Evolutionary conservation across 1,140 invertebrate species (phyloP), one percentile per base, ranked within the genome.

Genomic region (Panagrolaimus sp.): DNA sequence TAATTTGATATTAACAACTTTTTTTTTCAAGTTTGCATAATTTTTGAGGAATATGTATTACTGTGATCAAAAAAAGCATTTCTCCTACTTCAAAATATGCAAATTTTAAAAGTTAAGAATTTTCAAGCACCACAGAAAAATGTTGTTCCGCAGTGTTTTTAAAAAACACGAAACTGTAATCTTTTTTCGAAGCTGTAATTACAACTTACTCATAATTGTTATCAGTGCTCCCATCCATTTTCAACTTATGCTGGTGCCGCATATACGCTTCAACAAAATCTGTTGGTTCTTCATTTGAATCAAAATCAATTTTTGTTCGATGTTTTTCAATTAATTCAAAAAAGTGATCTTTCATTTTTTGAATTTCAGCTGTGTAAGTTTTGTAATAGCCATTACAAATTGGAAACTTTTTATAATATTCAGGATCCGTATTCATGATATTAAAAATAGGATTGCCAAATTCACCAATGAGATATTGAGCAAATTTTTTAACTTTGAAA

Each of bases 401-500:
- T 20, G 51, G 51, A 11, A 57, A 57, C 8, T 57, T 25, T 16
- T 27, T 20, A 3, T 25, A 57, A 57, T n/a, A 57, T 3, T 57
- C 9, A 16, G 20, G 27, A 57, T 57, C 9, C 5, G 51, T 14
- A 4, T 16, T 27, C 51, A 57, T 57, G 5, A 27, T 57, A 25
- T 27, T 13, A 11, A 25, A 27, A 20, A 57, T 25, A 2, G 51
- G 13, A 11, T 20, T 25, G 4, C 14, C 51, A n/a, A 20, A 11
- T 20, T 25, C 20, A 5, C 1, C 8, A 20, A 57, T 57, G 3
- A 27, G 20, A 25, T n/a, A 20, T 25, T 11, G 20, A 2, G 51
- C 51, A 20, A 57, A 20, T 57, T 57, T 73, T 67, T 16, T 68
- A 67, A 20, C 65, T 68, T 13, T 72, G 46, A 46, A 42, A 42